Evolutionary conservation across 2,797 vertebrate genomes (phyloP), one percentile per base, ranked within the genome.

Genomic region (Thaleichthys pacificus): DNA sequence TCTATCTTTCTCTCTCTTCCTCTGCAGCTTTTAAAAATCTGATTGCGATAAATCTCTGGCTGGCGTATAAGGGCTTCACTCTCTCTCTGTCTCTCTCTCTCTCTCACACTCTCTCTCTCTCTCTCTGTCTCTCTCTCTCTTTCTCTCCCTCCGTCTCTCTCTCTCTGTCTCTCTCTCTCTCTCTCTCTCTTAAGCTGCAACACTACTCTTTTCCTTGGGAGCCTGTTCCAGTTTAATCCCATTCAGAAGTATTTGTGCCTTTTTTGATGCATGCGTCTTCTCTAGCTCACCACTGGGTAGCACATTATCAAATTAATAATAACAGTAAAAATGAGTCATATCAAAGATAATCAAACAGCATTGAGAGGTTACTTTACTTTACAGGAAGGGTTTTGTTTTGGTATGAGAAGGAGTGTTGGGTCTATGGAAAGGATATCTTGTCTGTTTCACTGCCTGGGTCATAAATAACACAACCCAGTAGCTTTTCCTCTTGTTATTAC

Each of bases 391-490:
- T 42, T 42, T 42, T 35, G 28, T 68, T 7, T 68, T 26, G 32
- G 8, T 22, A n/a, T 69, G 68, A 9, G 22, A 22, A 24, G 11
- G 42, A 6, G 9, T 9, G 42, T 38, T 19, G n/a, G 21, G 17
- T 30, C 12, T 49, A 24, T 63, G 74, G 60, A 4, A 9, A 75
- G 51, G 71, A 65, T 58, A 26, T 32, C 24, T 66, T 56, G 56
- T 72, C 28, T 66, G 70, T 69, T 71, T 71, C 74, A 26, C 19
- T 3, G 9, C 63, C 47, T 62, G 76, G 57, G 80, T 77, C 70
- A 72, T 69, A 70, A 26, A 65, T 72, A 60, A 26, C 61, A 76
- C 85, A 86, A 72, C 74, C 80, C 79, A 79, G 30, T 76, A 76
- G 51, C 65, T 76, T 61, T 58, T 79, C 80, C 79, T 81, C 47